Conservation (phyloP, 2,113 vertebrate species). For the Pluvianellus socialis region DNA sequence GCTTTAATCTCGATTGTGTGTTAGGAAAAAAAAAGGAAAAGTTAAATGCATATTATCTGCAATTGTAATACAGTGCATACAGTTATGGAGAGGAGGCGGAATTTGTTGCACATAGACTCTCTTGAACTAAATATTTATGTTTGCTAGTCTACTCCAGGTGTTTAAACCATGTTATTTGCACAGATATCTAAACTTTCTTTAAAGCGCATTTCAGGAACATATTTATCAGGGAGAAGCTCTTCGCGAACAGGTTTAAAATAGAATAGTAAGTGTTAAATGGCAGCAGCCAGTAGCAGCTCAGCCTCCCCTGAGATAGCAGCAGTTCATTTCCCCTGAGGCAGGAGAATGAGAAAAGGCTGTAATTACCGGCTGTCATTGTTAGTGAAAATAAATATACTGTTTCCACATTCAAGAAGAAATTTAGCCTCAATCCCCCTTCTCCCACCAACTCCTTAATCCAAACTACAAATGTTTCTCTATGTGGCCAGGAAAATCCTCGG, state of each 20-base stretch:
- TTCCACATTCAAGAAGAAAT: neutral
- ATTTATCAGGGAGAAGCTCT: neutral
- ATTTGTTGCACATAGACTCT: neutral
- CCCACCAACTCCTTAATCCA: neutral
- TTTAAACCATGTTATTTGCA: neutral
- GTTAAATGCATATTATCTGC: neutral
- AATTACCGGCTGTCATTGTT: slow-evolving; percentile 20
- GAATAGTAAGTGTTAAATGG: neutral
- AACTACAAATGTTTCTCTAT: neutral
- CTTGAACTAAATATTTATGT: neutral
- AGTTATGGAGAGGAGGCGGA: neutral
- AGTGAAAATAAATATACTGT: slow-evolving; percentile 8
- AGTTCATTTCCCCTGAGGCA: neutral
- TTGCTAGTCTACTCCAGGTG: neutral
- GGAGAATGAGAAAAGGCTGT: neutral
- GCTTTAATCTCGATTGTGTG: neutral
- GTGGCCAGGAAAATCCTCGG: neutral
- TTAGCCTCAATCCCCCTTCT: neutral
- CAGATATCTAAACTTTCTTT: neutral
- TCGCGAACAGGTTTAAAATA: neutral
- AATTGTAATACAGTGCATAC: neutral
- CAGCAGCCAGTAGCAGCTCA: neutral
- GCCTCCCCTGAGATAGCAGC: neutral
- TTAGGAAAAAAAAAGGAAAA: neutral
- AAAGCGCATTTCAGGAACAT: neutral